Conservation (phyloP, 2,797 vertebrate species). For the Monodelphis domestica region DNA sequence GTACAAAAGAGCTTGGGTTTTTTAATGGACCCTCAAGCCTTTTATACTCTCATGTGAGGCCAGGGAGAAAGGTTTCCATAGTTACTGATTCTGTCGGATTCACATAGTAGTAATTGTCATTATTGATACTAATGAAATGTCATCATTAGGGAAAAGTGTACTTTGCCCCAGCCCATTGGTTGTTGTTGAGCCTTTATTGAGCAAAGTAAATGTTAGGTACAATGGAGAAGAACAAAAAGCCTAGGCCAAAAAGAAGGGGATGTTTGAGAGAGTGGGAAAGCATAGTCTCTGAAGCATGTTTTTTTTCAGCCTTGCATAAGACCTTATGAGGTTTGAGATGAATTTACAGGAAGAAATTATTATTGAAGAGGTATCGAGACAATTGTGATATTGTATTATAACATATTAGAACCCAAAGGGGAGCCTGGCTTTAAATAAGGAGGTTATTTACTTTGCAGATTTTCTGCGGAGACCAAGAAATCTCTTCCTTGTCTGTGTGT, state of each 20-base stretch:
- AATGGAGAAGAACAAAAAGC: constrained; percentile 39
- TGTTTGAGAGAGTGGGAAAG: not conserved
- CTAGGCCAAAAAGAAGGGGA: constrained; percentile 10
- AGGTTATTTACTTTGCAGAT: not conserved
- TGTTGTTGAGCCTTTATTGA: constrained; percentile 32
- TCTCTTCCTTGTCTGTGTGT: not conserved
- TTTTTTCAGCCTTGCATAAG: not conserved
- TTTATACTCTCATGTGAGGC: constrained; percentile 26
- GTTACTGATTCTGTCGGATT: constrained; percentile 18
- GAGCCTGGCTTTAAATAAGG: not conserved
- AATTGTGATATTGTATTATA: not conserved
- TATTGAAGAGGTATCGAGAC: not conserved
- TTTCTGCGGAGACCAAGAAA: not conserved
- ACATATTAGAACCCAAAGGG: not conserved
- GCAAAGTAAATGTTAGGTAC: constrained; percentile 13
- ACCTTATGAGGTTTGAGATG: not conserved
- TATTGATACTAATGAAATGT: constrained; percentile 43
- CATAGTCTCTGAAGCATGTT: not conserved
- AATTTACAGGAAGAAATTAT: not conserved
- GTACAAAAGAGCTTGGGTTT: constrained; percentile 46
- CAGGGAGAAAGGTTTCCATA: not conserved
- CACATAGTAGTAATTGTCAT: constrained; percentile 43
- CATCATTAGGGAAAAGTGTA: constrained; percentile 38
- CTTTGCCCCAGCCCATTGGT: constrained; percentile 18
- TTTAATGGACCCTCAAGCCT: not conserved